Base-by-base conservation (phyloP, 2,797 vertebrate species). In the Hafferia zeledoni region DNA sequence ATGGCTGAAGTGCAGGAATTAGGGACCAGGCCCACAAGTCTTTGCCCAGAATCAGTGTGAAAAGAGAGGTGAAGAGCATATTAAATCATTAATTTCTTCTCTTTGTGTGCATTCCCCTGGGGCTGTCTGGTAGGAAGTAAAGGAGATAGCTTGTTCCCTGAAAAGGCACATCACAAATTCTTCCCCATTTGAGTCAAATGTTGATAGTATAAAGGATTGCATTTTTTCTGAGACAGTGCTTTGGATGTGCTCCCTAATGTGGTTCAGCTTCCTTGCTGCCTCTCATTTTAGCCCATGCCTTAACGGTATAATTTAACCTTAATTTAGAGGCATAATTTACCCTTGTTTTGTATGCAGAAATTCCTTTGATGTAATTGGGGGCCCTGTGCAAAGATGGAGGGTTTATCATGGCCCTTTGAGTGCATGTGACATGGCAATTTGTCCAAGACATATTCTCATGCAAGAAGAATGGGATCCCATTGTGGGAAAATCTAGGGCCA, bases 391-490 rank as follows among this genome's bases (percentile, higher is more conserved):
- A 94, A 91, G 87, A 94, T 83, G 91, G 87, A 91, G 77, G 80
- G 76, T 95, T 96, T 93, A 94, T 92, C 94, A 88, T 37, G 79
- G 84, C 67, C 80, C 47, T 94, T 94, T 97, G 92, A 94, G 96
- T 95, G 87, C 76, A 56, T 84, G 82, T 95, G 94, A 96, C 95
- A 96, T 91, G 85, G 94, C 91, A 97, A 97, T 95, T 96, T 94
- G 95, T 97, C 92, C 92, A 96, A 94, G 96, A 93, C 93, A 89
- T 95, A 95, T 94, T 92, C 92, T 97, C 94, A 96, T 94, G 94
- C 69, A 53, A 79, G 59, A 96, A 96, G 87, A 96, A 97, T 93
- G 87, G 82, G 84, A 83, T 91, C 63, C 47, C 89, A 86, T 94
- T 96, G 94, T 96, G 95, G 94, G 91, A 96, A 97, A 96, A 93